Conservation (phyloP, 2,113 vertebrate species). For the Arothron firmamentum region DNA sequence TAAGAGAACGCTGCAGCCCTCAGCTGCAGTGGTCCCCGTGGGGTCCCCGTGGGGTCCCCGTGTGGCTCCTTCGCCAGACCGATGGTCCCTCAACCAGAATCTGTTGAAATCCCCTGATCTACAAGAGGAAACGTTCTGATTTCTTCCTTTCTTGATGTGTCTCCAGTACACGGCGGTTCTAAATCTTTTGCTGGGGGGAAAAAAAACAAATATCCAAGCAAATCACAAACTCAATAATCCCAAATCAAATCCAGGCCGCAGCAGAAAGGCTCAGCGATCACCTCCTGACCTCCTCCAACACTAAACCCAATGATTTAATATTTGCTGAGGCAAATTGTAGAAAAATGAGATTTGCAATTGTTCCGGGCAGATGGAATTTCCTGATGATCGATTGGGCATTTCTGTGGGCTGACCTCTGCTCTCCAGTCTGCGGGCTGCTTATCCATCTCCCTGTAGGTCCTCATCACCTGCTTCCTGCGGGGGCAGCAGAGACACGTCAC, state of each 20-base stretch:
- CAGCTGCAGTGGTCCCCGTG: too few relatives aligned
- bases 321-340: slow-evolving; percentile 2
- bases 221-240: slow-evolving; percentile 44
- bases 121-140: too few relatives aligned
- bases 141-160: not conserved
- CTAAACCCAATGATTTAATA: slow-evolving; percentile 36
- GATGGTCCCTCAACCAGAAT: too few relatives aligned
- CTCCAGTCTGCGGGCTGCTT: slow-evolving; percentile 28
- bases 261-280: slow-evolving; percentile 29
- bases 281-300: slow-evolving; percentile 40
- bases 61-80: too few relatives aligned
- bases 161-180: not conserved
- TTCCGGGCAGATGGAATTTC: slow-evolving; percentile 10
- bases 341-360: slow-evolving; percentile 41
- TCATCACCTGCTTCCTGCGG: slow-evolving; percentile 49
- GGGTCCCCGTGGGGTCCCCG: too few relatives aligned
- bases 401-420: slow-evolving; percentile 61
- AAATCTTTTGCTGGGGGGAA: not conserved
- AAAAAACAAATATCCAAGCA: slow-evolving; percentile 5
- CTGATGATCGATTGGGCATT: slow-evolving; percentile 41
- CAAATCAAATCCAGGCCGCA: slow-evolving; percentile 44
- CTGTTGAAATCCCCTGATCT: too few relatives aligned
- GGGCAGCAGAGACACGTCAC: slow-evolving; percentile 20
- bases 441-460: slow-evolving; percentile 55
- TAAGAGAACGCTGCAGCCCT: too few relatives aligned